Evolutionary conservation across 2,113 vertebrate species (phyloP).

Genomic region (Nibea coibor): DNA sequence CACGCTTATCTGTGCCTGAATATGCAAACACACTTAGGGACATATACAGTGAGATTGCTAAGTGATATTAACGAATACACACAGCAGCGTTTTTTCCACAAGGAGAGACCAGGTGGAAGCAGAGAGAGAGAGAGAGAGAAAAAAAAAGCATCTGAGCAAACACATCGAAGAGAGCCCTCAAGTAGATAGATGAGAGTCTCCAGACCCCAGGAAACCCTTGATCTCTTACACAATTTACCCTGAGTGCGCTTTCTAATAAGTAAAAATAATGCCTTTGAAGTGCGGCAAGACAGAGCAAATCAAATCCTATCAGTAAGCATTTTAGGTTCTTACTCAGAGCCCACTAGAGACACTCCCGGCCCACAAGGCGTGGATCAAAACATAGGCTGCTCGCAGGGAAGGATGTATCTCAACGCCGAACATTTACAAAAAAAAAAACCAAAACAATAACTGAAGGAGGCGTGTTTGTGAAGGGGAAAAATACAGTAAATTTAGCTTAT

Average conservation of each 20-base stretch:
- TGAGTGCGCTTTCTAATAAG: constrained; percentile 54
- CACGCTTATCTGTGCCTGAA: not conserved
- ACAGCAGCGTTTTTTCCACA: constrained; percentile 11
- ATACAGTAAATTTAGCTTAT: constrained; percentile 50
- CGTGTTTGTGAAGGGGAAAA: constrained; percentile 36
- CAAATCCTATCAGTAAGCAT: constrained; percentile 48
- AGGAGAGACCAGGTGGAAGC: constrained; percentile 12
- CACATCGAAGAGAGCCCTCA: constrained; percentile 19
- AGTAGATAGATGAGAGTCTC: constrained; percentile 50
- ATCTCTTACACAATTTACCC: constrained; percentile 49
- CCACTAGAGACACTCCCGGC: constrained; percentile 34
- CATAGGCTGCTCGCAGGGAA: constrained; percentile 15
- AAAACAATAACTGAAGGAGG: not conserved
- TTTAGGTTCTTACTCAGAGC: constrained; percentile 47
- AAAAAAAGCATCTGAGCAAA: constrained; percentile 25
- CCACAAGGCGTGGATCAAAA: constrained; percentile 56
- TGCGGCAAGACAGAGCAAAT: constrained; percentile 42
- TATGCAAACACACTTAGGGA: constrained; percentile 8
- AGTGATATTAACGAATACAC: constrained; percentile 20
- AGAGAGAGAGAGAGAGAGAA: too few species aligned
- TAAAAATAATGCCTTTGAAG: constrained; percentile 46
- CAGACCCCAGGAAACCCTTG: constrained; percentile 42
- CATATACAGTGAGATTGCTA: not conserved
- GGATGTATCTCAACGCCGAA: constrained; percentile 31
- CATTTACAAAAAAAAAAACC: constrained; percentile 4